Percentiles rank a stretch among this genome's conserved stretches.
These are phyloP conservation scores for Amia ocellicauda DNA, from an alignment of 2,113 vertebrate genomes.

Conservation along the genomic window DNA sequence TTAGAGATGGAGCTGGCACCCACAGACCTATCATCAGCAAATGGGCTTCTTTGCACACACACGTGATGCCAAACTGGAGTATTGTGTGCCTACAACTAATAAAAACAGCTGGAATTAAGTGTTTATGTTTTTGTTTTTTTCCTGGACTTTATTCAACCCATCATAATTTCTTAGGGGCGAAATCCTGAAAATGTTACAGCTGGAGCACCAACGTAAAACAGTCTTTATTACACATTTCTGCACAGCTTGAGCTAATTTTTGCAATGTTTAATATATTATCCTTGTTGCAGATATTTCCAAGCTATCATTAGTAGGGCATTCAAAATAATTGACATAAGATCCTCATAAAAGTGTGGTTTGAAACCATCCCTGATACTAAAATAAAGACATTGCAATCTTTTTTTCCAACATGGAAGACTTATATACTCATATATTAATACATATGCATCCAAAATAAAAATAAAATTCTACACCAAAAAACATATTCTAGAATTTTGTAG, in stretches of 20 bases:
- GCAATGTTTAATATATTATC: conserved; percentile 6
- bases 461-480: too few relatives aligned
- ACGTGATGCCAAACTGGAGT: too few relatives aligned
- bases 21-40: too few relatives aligned
- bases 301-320: neutral
- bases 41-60: too few relatives aligned
- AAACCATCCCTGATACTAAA: conserved; percentile 5
- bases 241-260: conserved; percentile 6
- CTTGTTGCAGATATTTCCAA: conserved; percentile 2
- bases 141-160: neutral
- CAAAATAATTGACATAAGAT: conserved; percentile 13
- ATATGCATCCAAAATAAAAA: too few relatives aligned
- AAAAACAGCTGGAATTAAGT: neutral
- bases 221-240: neutral
- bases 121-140: neutral
- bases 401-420: too few relatives aligned
- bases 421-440: too few relatives aligned
- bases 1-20: too few relatives aligned
- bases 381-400: too few relatives aligned
- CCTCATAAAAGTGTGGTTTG: conserved; percentile 7
- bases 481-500: too few relatives aligned
- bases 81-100: too few relatives aligned
- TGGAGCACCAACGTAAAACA: conserved; percentile 2
- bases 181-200: conserved; percentile 11
- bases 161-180: neutral